phyloP scores from a whole-genome alignment of 2,888 invertebrate genomes.

The Didymodactylos carnosus region DNA sequence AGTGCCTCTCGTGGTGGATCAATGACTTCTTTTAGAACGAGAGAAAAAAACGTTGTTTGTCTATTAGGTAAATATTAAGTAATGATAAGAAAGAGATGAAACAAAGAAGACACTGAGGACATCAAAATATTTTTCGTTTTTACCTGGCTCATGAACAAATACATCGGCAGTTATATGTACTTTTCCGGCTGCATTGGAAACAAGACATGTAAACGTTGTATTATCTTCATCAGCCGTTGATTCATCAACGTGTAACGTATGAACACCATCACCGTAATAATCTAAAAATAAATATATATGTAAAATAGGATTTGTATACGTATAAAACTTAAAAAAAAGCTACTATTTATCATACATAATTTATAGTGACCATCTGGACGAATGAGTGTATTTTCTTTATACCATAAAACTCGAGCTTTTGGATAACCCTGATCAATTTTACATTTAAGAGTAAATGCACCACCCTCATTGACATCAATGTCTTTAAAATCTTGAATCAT shows the following conservation, averaged over 20 bases:
- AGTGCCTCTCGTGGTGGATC: background rate
- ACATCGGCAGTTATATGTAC: slow-evolving; percentile 1
- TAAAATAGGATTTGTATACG: background rate
- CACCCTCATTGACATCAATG: background rate
- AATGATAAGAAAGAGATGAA: background rate
- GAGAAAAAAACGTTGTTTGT: background rate
- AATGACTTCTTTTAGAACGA: background rate
- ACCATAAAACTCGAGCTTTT: slow-evolving; percentile 5
- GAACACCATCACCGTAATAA: slow-evolving; percentile 6
- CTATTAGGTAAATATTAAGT: too few relatives aligned
- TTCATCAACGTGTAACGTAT: background rate
- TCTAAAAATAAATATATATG: background rate
- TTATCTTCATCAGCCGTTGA: background rate
- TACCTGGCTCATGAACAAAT: slow-evolving; percentile 9
- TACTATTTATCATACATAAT: background rate
- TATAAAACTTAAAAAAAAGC: background rate
- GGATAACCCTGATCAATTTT: slow-evolving; percentile 7
- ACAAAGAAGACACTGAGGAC: background rate
- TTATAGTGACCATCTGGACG: background rate
- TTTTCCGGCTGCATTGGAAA: background rate
- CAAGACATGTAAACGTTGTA: slow-evolving; percentile 1
- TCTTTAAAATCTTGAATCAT: background rate
- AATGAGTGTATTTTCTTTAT: background rate
- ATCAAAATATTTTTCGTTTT: too few relatives aligned
- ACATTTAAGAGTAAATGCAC: background rate